Base-by-base conservation (phyloP, 2,797 vertebrate genomes). In the Chloroceryle amazona region DNA sequence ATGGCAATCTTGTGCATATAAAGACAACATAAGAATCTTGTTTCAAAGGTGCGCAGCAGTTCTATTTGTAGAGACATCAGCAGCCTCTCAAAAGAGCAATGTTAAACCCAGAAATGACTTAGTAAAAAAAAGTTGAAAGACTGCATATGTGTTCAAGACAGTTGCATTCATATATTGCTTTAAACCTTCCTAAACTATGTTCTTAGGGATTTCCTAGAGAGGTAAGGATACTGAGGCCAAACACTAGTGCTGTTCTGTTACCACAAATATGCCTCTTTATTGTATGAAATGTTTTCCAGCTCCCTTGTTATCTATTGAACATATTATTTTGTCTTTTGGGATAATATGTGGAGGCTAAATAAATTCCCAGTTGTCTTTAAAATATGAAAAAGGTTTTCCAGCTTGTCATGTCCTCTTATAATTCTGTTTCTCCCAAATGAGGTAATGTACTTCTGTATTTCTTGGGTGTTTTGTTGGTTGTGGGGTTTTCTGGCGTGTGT, bases 131-230 rank as follows among this genome's bases (percentile, higher is more conserved):
- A 19, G 3, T n/a, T 57, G 25, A 33, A 86, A 31, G 25, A 35
- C 20, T 39, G 0, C 2, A 1, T 65, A 4, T 29, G 11, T 58
- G 0, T 33, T 68, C 6, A 47, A 52, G 37, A 18, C 11, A 46
- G 29, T 49, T 75, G 23, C 5, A 11, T 58, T 37, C 6, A 0
- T 57, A 10, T 29, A 13, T 73, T 62, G n/a, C 20, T 74, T 78
- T 54, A 66, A 84, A 37, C 26, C 5, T 75, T 10, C 31, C 26
- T 29, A 35, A 55, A 39, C 5, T 75, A 25, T 1, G 0, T 63
- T 75, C 29, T 51, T 37, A 46, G 10, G 16, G 6, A 14, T 58
- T 81, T 90, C 23, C 9, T 39, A 63, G 9, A 39, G n/a, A 22
- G n/a, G 35, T n/a, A 73, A 25, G 52, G 16, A 52, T 61, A 37